These are phyloP conservation scores for Heliconius congener DNA, from an alignment of 1,140 invertebrate genomes.

Conservation along the genomic window DNA sequence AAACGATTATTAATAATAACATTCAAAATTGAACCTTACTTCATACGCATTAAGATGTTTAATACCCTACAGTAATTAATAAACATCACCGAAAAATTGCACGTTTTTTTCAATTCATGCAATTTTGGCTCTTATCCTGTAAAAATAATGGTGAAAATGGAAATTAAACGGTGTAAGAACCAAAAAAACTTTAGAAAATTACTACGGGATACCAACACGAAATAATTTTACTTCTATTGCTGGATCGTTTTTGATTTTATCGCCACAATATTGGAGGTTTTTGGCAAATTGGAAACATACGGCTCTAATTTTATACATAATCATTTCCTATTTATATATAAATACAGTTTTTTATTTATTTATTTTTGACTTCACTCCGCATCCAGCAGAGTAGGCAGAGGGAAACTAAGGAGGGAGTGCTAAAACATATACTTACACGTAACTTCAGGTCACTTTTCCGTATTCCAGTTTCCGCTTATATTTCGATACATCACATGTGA, in stretches of 20 bases:
- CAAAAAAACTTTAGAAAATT: conserved; percentile 22
- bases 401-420: too few relatives aligned
- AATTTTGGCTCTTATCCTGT: not conserved
- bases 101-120: not conserved
- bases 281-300: conserved; percentile 30
- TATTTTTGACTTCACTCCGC: too few relatives aligned
- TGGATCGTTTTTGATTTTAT: conserved; percentile 38
- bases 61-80: not conserved
- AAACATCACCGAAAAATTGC: not conserved
- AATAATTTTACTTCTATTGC: conserved; percentile 28
- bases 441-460: too few relatives aligned
- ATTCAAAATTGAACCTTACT: not conserved
- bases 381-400: too few relatives aligned
- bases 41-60: not conserved
- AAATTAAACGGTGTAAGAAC: not conserved
- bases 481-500: too few relatives aligned
- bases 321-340: not conserved
- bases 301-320: not conserved
- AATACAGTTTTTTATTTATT: too few relatives aligned
- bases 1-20: conserved; percentile 23
- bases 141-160: not conserved
- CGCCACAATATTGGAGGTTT: conserved; percentile 30
- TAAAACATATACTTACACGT: too few relatives aligned
- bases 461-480: too few relatives aligned
- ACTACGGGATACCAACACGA: conserved; percentile 24